Evolutionary conservation across 2,797 vertebrate species (phyloP).

Genomic region (Notamacropus eugenii): DNA sequence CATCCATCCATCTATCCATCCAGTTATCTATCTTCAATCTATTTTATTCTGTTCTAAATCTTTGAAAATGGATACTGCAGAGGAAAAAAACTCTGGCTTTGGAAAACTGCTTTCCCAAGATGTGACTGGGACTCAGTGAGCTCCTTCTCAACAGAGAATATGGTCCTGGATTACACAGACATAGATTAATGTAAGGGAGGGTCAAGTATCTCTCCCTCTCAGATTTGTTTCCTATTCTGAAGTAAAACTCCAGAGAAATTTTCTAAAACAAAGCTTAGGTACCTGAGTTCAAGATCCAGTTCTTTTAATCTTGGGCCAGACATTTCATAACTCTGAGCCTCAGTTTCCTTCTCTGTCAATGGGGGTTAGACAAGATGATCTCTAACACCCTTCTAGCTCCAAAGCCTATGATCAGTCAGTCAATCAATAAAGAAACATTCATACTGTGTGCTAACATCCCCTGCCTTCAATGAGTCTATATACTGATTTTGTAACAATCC

Average conservation of each 20-base stretch:
- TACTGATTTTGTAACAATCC: neutral
- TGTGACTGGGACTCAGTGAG: neutral
- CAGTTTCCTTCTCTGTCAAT: neutral
- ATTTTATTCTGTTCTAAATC: neutral
- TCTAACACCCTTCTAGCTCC: too few species aligned
- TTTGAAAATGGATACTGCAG: neutral
- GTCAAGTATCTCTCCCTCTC: neutral
- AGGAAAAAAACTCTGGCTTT: neutral
- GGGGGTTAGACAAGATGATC: neutral
- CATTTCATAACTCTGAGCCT: neutral
- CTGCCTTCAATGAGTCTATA: too few species aligned
- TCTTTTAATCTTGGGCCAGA: neutral
- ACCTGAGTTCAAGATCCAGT: neutral
- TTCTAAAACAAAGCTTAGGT: fast-evolving
- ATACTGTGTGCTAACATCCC: too few species aligned
- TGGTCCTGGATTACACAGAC: neutral
- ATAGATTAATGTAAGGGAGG: neutral
- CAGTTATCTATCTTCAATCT: neutral
- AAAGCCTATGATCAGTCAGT: too few species aligned
- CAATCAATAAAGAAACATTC: too few species aligned
- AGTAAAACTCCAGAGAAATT: neutral
- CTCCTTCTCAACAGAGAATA: neutral
- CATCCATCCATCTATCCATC: neutral
- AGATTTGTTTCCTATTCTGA: neutral
- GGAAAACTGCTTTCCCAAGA: neutral